Conservation (phyloP, 1,140 invertebrate genomes). For the Drosophila sturtevanti region DNA sequence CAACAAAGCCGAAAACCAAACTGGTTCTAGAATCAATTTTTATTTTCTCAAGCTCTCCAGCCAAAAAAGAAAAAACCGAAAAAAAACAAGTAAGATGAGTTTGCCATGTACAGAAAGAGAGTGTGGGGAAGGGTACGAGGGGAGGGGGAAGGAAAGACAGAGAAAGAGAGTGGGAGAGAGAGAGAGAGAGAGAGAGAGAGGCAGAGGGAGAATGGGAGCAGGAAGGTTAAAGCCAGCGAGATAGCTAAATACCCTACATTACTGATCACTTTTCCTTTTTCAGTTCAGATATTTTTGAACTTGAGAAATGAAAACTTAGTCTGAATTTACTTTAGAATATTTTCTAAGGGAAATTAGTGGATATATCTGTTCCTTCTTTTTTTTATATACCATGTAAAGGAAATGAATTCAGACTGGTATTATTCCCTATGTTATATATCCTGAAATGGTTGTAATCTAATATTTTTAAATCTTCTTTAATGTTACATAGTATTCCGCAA, state of each 20-base stretch:
- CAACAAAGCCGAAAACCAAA: constrained; percentile 21
- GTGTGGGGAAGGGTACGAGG: not conserved
- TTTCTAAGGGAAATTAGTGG: too few relatives aligned
- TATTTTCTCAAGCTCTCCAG: constrained; percentile 38
- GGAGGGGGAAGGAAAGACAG: not conserved
- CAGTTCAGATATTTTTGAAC: too few relatives aligned
- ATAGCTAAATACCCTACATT: constrained; percentile 37
- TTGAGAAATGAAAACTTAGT: too few relatives aligned
- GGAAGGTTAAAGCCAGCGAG: constrained; percentile 15
- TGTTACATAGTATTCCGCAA: too few relatives aligned
- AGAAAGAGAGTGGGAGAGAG: constrained; percentile 9
- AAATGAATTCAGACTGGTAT: too few relatives aligned
- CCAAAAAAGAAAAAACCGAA: constrained; percentile 32
- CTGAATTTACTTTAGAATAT: too few relatives aligned
- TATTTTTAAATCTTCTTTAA: too few relatives aligned
- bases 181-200: not conserved
- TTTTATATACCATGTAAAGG: too few relatives aligned
- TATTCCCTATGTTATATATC: too few relatives aligned
- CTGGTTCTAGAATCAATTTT: constrained; percentile 30
- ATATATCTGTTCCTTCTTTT: too few relatives aligned
- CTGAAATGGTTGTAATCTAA: too few relatives aligned
- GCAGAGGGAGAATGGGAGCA: not conserved
- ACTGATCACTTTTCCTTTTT: constrained; percentile 34
- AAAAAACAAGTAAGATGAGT: constrained; percentile 45
- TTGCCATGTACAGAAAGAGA: constrained; percentile 22